Percentiles rank a stretch among this genome's conserved stretches.
These are phyloP conservation scores for Eptesicus fuscus DNA, from an alignment of 2,113 vertebrate genomes.

Conservation along the genomic window DNA sequence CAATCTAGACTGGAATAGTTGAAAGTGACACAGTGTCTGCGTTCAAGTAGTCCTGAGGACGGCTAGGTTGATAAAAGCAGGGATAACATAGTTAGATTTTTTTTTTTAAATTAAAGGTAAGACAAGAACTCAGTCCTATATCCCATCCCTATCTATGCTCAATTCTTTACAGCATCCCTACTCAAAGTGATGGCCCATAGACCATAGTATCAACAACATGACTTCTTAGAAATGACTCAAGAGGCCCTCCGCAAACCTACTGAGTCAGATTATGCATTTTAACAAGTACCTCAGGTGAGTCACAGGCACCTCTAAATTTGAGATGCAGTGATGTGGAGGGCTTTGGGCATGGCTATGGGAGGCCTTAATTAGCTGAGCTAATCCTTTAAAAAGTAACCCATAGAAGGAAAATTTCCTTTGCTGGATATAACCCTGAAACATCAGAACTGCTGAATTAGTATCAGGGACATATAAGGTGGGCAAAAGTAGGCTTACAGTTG, in stretches of 20 bases:
- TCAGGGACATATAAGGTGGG: neutral
- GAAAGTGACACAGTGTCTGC: neutral
- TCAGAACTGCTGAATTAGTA: neutral
- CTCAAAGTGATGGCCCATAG: neutral
- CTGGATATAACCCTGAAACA: neutral
- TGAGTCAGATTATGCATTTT: neutral
- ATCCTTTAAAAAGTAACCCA: neutral
- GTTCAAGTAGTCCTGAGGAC: neutral
- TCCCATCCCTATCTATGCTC: neutral
- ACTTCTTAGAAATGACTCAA: neutral
- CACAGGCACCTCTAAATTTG: neutral
- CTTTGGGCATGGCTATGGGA: neutral
- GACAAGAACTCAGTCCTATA: neutral
- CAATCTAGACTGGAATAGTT: neutral
- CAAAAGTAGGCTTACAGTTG: neutral
- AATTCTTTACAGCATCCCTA: neutral
- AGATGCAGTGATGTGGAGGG: neutral
- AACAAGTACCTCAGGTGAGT: neutral
- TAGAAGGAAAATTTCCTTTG: neutral
- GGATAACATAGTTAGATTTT: neutral
- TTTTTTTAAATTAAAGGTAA: neutral
- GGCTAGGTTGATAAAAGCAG: neutral
- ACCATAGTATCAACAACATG: neutral
- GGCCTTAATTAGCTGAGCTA: neutral
- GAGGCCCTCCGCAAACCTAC: neutral